phyloP scores from a whole-genome alignment of 2,113 vertebrate genomes.

The Puntigrus tetrazona region DNA sequence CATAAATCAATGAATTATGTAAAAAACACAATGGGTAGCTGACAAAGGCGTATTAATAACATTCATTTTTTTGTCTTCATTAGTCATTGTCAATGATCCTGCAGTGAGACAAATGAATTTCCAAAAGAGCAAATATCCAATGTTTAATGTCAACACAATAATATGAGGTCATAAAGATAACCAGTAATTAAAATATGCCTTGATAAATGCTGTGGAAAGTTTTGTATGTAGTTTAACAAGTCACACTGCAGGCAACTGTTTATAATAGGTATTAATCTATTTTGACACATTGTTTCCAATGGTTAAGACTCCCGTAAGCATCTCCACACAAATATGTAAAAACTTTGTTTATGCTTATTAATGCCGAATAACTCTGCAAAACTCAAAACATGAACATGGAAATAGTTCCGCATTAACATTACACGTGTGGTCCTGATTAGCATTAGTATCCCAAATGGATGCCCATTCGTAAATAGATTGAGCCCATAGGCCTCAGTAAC shows the following conservation, averaged over 20 bases:
- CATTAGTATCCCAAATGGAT: background rate
- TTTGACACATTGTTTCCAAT: background rate
- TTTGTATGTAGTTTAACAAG: background rate
- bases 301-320: background rate
- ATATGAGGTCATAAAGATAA: background rate
- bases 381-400: background rate
- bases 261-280: background rate
- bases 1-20: conserved; percentile 5
- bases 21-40: conserved; percentile 20
- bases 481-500: background rate
- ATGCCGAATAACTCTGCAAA: background rate
- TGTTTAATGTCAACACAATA: background rate
- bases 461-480: background rate
- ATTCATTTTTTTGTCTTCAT: conserved; percentile 3
- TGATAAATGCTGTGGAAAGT: background rate
- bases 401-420: background rate
- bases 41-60: background rate
- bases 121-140: background rate
- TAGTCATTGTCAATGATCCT: background rate
- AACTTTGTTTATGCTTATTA: background rate
- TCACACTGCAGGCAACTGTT: background rate
- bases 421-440: background rate
- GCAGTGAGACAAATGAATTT: conserved; percentile 16
- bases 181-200: background rate
- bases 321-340: background rate